phyloP scores from a whole-genome alignment of 2,888 invertebrate genomes.

The Calameuta filiformis region DNA sequence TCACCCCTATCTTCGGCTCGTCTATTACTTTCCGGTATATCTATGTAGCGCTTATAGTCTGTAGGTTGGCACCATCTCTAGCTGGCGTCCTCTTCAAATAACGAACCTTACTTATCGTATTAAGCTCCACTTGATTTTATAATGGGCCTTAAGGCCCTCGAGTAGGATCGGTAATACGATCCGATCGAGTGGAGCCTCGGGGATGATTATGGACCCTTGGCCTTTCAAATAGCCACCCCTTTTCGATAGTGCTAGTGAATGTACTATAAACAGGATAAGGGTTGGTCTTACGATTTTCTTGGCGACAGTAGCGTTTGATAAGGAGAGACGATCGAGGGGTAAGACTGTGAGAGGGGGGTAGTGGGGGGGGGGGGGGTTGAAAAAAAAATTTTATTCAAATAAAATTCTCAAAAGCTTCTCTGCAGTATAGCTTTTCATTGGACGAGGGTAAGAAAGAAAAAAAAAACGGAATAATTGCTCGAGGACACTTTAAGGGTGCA shows the following conservation, averaged over 20 bases:
- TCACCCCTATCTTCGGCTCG: neutral
- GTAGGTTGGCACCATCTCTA: neutral
- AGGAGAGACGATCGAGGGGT: neutral
- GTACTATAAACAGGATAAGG: neutral
- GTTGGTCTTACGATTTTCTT: neutral
- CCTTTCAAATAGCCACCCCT: neutral
- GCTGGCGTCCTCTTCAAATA: slow-evolving; percentile 13
- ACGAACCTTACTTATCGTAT: slow-evolving; percentile 23
- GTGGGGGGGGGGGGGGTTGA: neutral
- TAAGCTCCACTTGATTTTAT: slow-evolving; percentile 20
- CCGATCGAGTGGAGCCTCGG: neutral
- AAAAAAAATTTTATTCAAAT: neutral
- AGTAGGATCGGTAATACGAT: slow-evolving; percentile 9
- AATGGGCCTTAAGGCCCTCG: slow-evolving; percentile 13
- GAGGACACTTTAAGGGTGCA: neutral
- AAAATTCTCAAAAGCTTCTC: neutral
- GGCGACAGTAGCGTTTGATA: neutral
- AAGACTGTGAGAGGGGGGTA: too few relatives aligned
- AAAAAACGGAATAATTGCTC: neutral
- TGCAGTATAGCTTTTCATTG: neutral
- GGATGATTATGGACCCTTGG: neutral
- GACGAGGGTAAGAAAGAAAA: neutral
- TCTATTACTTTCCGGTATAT: neutral
- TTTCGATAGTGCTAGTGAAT: neutral
- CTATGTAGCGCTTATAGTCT: neutral